These are phyloP conservation scores for Tetramorium simillimum DNA, from an alignment of 1,140 invertebrate genomes.

Conservation along the genomic window DNA sequence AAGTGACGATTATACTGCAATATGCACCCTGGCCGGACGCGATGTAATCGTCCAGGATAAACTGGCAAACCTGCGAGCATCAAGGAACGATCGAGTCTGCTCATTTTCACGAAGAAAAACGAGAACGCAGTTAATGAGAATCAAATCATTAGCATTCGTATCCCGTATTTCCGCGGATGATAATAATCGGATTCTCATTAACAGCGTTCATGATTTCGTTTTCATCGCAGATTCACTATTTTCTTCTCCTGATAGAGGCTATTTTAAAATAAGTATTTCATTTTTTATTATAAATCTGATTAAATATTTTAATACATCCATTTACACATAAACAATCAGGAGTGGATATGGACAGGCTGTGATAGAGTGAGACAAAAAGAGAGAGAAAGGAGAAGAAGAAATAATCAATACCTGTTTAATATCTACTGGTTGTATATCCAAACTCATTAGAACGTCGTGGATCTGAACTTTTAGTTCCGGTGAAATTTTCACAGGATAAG, in stretches of 20 bases:
- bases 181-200: constrained; percentile 94
- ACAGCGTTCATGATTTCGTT: constrained; percentile 93
- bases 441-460: constrained; percentile 87
- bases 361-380: too few species aligned
- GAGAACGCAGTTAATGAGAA: too few species aligned
- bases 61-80: constrained; percentile 97
- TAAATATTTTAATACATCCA: not conserved
- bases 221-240: not conserved
- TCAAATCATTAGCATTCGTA: too few species aligned
- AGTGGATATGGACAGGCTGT: too few species aligned
- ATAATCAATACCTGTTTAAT: constrained; percentile 41
- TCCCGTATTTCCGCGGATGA: constrained; percentile 97
- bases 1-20: constrained; percentile 96
- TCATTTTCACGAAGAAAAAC: too few species aligned
- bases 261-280: constrained; percentile 5
- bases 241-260: constrained; percentile 8
- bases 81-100: too few species aligned
- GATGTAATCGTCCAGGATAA: constrained; percentile 98
- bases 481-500: constrained; percentile 92
- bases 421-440: constrained; percentile 87
- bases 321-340: not conserved
- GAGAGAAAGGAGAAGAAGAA: not conserved
- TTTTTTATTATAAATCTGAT: constrained; percentile 25
- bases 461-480: constrained; percentile 89
- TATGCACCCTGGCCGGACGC: constrained; percentile 92